Evolutionary conservation across 2,113 vertebrate genomes (phyloP).

Genomic region (Oceanodroma tethys): DNA sequence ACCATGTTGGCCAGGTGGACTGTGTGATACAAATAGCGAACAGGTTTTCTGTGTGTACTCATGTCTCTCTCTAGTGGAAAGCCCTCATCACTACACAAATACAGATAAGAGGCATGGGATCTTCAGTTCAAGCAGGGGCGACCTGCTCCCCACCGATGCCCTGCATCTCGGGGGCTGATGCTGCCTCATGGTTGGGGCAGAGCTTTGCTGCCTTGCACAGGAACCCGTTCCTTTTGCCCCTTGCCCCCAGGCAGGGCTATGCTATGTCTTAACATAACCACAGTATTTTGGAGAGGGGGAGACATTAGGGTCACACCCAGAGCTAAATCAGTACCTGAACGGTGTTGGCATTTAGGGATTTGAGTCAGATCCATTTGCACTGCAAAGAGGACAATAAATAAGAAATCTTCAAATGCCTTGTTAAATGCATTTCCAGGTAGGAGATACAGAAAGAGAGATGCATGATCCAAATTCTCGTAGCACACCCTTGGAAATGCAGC

Average conservation of each 20-base stretch:
- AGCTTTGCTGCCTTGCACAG: background rate
- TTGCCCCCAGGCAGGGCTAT: background rate
- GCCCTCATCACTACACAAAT: conserved; percentile 47
- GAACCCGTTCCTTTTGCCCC: background rate
- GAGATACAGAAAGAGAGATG: background rate
- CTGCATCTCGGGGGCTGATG: background rate
- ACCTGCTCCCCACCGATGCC: background rate
- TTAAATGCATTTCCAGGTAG: background rate
- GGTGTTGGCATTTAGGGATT: background rate
- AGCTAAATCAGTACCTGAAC: background rate
- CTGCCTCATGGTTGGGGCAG: background rate
- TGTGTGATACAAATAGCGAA: background rate
- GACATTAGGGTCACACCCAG: background rate
- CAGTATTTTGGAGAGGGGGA: background rate
- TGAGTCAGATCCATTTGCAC: background rate
- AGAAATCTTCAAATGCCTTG: background rate
- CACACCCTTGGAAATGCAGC: background rate
- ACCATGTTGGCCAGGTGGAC: conserved; percentile 23
- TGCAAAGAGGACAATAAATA: background rate
- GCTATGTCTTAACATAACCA: background rate
- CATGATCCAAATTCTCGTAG: background rate
- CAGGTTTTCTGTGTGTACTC: conserved; percentile 52
- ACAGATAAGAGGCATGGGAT: background rate
- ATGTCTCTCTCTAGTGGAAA: conserved; percentile 68
- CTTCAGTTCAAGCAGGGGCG: background rate